These are phyloP conservation scores for Garra rufa DNA, from an alignment of 2,113 vertebrate species.

Conservation along the genomic window DNA sequence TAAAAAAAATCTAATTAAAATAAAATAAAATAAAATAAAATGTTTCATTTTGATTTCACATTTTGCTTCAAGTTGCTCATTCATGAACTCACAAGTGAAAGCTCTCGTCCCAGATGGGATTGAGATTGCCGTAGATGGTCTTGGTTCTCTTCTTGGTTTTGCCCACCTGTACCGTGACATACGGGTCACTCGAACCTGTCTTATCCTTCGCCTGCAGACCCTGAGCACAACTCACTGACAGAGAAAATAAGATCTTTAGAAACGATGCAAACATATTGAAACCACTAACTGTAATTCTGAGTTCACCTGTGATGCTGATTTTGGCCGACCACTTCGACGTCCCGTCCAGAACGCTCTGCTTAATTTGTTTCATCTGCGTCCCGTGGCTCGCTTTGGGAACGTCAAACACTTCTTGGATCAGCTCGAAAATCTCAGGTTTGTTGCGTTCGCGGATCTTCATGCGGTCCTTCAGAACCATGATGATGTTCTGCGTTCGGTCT, in stretches of 20 bases:
- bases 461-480: constrained; percentile 98
- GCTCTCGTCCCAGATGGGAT: constrained; percentile 97
- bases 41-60: neutral
- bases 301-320: constrained; percentile 93
- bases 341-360: constrained; percentile 95
- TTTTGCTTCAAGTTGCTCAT: neutral
- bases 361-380: constrained; percentile 95
- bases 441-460: constrained; percentile 99
- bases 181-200: constrained; percentile 96
- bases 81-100: constrained; percentile 93
- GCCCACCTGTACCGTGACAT: constrained; percentile 96
- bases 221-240: constrained; percentile 91
- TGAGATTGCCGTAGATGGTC: constrained; percentile 98
- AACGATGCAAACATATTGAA: neutral
- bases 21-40: neutral
- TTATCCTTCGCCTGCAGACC: constrained; percentile 98
- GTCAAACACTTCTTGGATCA: constrained; percentile 94
- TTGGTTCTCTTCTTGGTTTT: constrained; percentile 99
- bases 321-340: constrained; percentile 99
- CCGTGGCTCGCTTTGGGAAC: constrained; percentile 85
- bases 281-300: neutral
- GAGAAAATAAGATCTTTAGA: neutral
- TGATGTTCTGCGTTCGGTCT: constrained; percentile 97
- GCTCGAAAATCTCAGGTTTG: constrained; percentile 97
- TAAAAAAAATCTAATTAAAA: too few species aligned